phyloP scores from a whole-genome alignment of 2,888 invertebrate genomes.

The Nudaria mundana region DNA sequence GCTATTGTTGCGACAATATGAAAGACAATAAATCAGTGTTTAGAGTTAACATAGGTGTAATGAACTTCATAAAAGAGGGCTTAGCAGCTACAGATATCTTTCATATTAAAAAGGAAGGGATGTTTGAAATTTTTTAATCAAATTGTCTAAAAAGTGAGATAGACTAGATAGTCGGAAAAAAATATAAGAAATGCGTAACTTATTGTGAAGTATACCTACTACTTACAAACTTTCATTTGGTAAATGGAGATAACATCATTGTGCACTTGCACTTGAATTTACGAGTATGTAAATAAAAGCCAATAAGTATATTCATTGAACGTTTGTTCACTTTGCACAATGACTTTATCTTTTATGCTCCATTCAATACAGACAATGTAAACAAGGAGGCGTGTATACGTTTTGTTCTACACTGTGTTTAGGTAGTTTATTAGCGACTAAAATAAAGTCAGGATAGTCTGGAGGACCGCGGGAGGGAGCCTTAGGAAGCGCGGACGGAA shows the following conservation, averaged over 20 bases:
- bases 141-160: no score
- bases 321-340: conserved; percentile 14
- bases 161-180: no score
- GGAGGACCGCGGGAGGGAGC: conserved; percentile 66
- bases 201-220: no score
- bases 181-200: no score
- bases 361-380: conserved; percentile 43
- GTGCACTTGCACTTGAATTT: no score
- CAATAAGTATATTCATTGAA: conserved; percentile 15
- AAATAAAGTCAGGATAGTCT: conserved; percentile 51
- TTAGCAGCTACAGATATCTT: no score
- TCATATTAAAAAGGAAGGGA: no score
- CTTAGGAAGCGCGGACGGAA: conserved; percentile 68
- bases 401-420: conserved; percentile 29
- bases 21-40: conserved; percentile 18
- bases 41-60: conserved; percentile 9
- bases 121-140: no score
- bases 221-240: no score
- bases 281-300: conserved; percentile 3
- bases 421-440: conserved; percentile 54
- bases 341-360: conserved; percentile 25
- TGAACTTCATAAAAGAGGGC: no score
- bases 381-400: conserved; percentile 31
- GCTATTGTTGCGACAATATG: conserved; percentile 29
- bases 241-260: no score